Base-by-base conservation (phyloP, 1,140 invertebrate species). In the Zelostemma sp. region DNA sequence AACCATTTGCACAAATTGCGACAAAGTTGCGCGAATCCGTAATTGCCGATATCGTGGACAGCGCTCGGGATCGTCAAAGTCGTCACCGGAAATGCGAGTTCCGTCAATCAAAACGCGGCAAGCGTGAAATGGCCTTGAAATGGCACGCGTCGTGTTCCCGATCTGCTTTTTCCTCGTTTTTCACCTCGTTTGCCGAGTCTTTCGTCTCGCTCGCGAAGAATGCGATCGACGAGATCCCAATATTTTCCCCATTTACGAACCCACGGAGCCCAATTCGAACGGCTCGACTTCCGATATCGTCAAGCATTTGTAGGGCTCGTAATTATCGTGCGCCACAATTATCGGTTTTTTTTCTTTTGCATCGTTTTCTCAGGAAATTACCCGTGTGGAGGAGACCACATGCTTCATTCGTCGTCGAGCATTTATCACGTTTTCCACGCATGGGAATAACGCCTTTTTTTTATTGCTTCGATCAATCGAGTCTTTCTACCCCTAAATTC, bases 221-320 rank as follows among this genome's bases (percentile, higher is more conserved):
- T 43, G 0, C 21, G 17, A 1, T 72, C 53, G 8, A 67, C 56
- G 5, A 74, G 0, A 0, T 63, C 46, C 15, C 40, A 25, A 21
- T 51, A 69, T 1, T 43, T 31, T 1, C 68, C 68, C 72, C 68
- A 71, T 50, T 74, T 74, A 17, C 58, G 38, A 6, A 73, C 47
- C 61, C 1, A 66, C 40, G 9, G 64, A 21, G 1, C 45, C 33
- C 5, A 59, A 38, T n/a, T 58, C 57, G 31, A 70, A 70, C 2
- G 18, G 51, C 19, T 48, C 6, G 0, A 18, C 9, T 17, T 21
- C n/a, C 9, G 45, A 46, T 12, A 9, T 46, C 19, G 16, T 19
- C 11, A 46, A 9, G n/a, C 18, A 46, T 19, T 18, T 18, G 45
- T 46, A 18, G 2, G 18, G 17, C 1, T 46, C 16, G 18, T 46